These are phyloP conservation scores for Benthosema pterotum DNA, from an alignment of 2,797 vertebrate species.

Conservation along the genomic window DNA sequence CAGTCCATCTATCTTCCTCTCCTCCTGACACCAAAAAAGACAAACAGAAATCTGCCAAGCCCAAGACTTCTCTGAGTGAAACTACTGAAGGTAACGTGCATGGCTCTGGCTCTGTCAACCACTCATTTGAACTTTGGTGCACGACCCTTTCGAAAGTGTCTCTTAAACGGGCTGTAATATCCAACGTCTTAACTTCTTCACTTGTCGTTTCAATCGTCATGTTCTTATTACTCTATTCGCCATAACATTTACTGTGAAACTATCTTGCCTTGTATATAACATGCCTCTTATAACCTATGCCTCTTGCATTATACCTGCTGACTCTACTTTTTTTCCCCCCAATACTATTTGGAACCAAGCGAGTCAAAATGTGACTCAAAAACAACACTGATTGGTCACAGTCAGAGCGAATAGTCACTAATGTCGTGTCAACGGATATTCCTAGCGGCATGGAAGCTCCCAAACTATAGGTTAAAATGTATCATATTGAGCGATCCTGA, in stretches of 20 bases:
- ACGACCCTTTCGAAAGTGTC: too few relatives aligned
- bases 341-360: too few relatives aligned
- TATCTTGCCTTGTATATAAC: background rate
- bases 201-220: background rate
- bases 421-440: too few relatives aligned
- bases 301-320: background rate
- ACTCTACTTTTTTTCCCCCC: too few relatives aligned
- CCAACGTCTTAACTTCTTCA: background rate
- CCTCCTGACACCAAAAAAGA: conserved; percentile 83
- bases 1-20: conserved; percentile 76
- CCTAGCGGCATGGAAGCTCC: too few relatives aligned
- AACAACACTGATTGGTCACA: too few relatives aligned
- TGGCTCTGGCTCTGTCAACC: background rate
- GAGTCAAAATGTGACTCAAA: too few relatives aligned
- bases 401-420: too few relatives aligned
- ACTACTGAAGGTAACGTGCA: conserved; percentile 74
- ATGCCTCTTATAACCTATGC: background rate
- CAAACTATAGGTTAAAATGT: too few relatives aligned
- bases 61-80: conserved; percentile 77
- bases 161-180: too few relatives aligned
- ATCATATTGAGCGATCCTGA: too few relatives aligned
- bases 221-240: background rate
- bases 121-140: background rate
- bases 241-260: background rate
- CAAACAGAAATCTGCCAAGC: conserved; percentile 75